These are phyloP conservation scores for Isurus oxyrinchus DNA, from an alignment of 2,113 vertebrate genomes.

Conservation along the genomic window DNA sequence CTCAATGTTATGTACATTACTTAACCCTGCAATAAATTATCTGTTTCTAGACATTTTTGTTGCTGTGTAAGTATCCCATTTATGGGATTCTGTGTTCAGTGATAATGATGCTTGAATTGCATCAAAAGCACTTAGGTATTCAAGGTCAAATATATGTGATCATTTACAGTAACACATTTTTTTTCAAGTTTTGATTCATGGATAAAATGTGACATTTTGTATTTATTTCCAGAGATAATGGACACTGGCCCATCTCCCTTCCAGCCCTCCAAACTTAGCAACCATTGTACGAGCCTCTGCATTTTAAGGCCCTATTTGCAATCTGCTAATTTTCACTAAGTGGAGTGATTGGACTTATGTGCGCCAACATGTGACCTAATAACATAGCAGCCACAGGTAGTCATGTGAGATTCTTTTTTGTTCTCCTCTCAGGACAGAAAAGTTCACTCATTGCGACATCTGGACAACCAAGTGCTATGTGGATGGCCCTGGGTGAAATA, in stretches of 20 bases:
- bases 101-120: slow-evolving; percentile 26
- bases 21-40: not conserved
- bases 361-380: not conserved
- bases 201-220: not conserved
- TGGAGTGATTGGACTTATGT: not conserved
- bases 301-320: not conserved
- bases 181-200: not conserved
- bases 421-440: not conserved
- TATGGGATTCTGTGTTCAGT: not conserved
- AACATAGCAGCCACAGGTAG: too few species aligned
- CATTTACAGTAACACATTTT: not conserved
- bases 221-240: not conserved
- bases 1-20: not conserved
- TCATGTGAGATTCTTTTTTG: not conserved
- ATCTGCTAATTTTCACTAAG: not conserved
- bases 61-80: not conserved
- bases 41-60: not conserved
- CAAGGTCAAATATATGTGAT: not conserved
- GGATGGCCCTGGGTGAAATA: not conserved
- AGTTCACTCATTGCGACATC: not conserved
- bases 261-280: not conserved
- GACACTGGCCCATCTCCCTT: not conserved
- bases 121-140: not conserved
- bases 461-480: not conserved
- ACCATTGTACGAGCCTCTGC: not conserved